Evolutionary conservation across 2,888 invertebrate species (phyloP).

Genomic region (Trichopoda pennipes): DNA sequence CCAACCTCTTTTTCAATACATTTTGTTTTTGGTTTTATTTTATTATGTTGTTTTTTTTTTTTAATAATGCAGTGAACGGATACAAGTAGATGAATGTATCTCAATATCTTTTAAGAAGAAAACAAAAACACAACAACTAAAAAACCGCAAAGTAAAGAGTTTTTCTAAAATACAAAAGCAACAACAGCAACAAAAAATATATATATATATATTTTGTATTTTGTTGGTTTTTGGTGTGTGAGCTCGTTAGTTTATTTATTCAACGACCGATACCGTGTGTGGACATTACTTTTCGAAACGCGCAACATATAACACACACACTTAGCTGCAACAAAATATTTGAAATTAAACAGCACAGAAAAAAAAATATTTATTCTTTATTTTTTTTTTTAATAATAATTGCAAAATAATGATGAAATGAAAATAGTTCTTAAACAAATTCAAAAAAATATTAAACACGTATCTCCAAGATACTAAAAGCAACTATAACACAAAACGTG

Average conservation of each 20-base stretch:
- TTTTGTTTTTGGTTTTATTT: constrained; percentile 39
- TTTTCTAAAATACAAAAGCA: constrained; percentile 63
- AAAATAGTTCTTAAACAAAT: constrained; percentile 24
- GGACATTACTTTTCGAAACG: constrained; percentile 80
- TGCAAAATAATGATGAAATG: constrained; percentile 3
- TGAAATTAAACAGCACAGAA: constrained; percentile 1
- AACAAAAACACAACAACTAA: constrained; percentile 41
- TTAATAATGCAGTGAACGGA: constrained; percentile 47
- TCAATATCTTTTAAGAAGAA: constrained; percentile 60
- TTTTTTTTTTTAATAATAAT: constrained; percentile 12
- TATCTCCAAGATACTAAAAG: constrained; percentile 47
- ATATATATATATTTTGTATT: constrained; percentile 36
- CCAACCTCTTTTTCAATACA: constrained; percentile 43
- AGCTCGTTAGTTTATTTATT: constrained; percentile 79
- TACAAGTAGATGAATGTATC: constrained; percentile 63
- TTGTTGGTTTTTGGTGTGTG: constrained; percentile 60
- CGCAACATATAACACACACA: constrained; percentile 72
- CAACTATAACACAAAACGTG: constrained; percentile 56
- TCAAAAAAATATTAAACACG: constrained; percentile 7
- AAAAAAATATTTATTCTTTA: background rate
- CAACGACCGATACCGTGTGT: constrained; percentile 80
- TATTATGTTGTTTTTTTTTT: constrained; percentile 26
- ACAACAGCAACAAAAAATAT: constrained; percentile 30
- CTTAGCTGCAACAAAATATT: constrained; percentile 50
- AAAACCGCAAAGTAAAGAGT: constrained; percentile 61